Evolutionary conservation across 2,113 vertebrate genomes (phyloP).

Genomic region (Laticauda colubrina): DNA sequence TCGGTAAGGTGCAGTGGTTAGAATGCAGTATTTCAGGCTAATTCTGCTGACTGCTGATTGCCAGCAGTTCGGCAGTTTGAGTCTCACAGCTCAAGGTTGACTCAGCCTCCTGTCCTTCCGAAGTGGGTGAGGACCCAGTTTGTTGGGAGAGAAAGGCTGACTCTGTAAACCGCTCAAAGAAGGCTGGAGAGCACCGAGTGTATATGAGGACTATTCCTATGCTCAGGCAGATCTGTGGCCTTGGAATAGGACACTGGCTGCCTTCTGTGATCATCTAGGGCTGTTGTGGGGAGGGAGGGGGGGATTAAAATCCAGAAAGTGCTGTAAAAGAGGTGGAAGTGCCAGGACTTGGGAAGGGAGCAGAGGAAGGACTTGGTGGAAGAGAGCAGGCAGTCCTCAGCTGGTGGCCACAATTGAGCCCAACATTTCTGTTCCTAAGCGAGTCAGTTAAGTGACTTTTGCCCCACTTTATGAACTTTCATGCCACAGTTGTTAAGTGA

Average conservation of each 20-base stretch:
- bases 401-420: not conserved
- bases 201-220: not conserved
- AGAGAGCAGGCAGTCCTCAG: not conserved
- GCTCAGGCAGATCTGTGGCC: not conserved
- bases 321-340: not conserved
- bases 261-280: not conserved
- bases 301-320: not conserved
- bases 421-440: not conserved
- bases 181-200: not conserved
- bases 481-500: not conserved
- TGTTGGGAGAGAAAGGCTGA: not conserved
- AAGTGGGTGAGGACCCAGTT: not conserved
- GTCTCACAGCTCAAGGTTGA: not conserved
- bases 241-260: not conserved
- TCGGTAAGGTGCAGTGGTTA: not conserved
- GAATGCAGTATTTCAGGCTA: not conserved
- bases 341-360: not conserved
- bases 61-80: not conserved
- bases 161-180: not conserved
- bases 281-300: not conserved
- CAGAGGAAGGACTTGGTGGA: not conserved
- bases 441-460: not conserved
- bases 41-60: not conserved
- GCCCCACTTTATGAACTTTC: not conserved
- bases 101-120: not conserved